Evolutionary conservation across 1,140 invertebrate genomes (phyloP), one percentile per base, ranked within the genome.

Genomic region (Drosophila trapezifrons): DNA sequence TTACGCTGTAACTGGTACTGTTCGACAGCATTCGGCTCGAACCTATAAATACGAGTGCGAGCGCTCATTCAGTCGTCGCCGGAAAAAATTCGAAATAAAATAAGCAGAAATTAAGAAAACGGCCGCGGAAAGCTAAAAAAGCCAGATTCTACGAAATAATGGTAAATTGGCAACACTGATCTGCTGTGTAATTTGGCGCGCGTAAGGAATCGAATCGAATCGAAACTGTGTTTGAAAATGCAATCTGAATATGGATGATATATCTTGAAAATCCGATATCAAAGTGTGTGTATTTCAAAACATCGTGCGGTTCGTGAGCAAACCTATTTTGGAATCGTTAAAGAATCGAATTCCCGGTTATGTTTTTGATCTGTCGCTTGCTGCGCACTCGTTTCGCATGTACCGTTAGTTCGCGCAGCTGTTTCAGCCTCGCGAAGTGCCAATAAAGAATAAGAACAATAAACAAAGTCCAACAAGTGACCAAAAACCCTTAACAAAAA

Each of bases 321-420:
- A 63, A 42, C 29, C 9, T 32, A 42, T 18, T 15, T n/a, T n/a
- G n/a, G n/a, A n/a, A n/a, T n/a, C n/a, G n/a, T n/a, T n/a, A 12
- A 37, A 22, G 4, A 22, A 49, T 8, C 45, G 8, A 49, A 29
- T 58, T 49, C 18, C 29, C 52, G 22, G 59, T 38, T 38, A 38
- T 64, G 43, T 45, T 43, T 56, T 32, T 43, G 25, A 29, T 32
- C 58, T 20, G 15, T 49, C 32, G 46, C 5, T 12, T 29, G 45
- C 58, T 63, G 57, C 32, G 32, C 57, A 62, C 8, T 46, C 63
- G 60, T 18, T 65, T 65, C 25, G 65, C 35, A 51, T 12, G 18
- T 25, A 43, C 65, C 65, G 65, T 65, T 67, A 67, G 59, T 20
- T 22, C 42, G 63, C 63, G 56, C 63, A 62, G 63, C 22, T 62